Evolutionary conservation across 2,113 vertebrate species (phyloP).

Genomic region (Centrocercus urophasianus): DNA sequence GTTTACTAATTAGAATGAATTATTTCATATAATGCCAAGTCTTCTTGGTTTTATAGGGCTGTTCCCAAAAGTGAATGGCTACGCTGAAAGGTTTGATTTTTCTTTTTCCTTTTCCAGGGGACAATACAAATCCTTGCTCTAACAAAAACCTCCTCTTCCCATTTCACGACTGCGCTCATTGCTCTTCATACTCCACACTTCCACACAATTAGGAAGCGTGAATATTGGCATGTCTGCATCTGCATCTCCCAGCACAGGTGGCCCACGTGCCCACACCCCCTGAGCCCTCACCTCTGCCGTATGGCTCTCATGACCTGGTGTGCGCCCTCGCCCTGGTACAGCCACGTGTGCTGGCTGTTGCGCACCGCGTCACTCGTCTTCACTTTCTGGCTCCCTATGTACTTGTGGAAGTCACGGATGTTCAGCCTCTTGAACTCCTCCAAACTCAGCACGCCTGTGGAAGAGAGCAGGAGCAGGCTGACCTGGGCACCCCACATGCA

Average conservation of each 20-base stretch:
- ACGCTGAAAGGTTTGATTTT: constrained; percentile 48
- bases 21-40: constrained; percentile 51
- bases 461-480: constrained; percentile 14
- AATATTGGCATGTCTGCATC: background rate
- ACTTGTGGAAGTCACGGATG: constrained; percentile 86
- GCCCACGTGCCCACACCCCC: background rate
- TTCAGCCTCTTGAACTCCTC: constrained; percentile 90
- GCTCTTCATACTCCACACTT: background rate
- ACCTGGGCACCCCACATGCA: background rate
- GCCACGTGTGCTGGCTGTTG: constrained; percentile 91
- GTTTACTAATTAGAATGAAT: constrained; percentile 62
- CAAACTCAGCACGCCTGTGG: constrained; percentile 86
- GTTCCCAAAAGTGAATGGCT: constrained; percentile 63
- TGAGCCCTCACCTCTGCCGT: constrained; percentile 86
- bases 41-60: constrained; percentile 44
- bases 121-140: constrained; percentile 48
- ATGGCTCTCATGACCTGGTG: constrained; percentile 90
- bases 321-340: constrained; percentile 91
- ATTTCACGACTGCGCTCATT: background rate
- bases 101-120: constrained; percentile 2
- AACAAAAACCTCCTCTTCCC: constrained; percentile 47
- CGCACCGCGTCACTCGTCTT: constrained; percentile 84
- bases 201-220: background rate
- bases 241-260: background rate
- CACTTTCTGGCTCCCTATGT: constrained; percentile 80